Conservation (phyloP, 2,113 vertebrate species). For the Myodes glareolus region DNA sequence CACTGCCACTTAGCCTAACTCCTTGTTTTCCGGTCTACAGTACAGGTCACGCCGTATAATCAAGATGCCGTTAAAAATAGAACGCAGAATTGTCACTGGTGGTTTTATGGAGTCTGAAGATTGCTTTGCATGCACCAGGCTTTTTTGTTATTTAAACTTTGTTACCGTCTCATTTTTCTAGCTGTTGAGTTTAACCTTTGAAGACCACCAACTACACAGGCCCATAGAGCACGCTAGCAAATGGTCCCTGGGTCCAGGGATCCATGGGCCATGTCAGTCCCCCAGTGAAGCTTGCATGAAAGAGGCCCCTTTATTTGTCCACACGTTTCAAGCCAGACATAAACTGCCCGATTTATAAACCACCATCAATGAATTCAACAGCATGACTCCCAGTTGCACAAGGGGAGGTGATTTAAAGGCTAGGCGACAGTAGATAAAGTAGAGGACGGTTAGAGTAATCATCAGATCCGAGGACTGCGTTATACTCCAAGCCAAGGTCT, state of each 20-base stretch:
- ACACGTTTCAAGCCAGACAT: constrained; percentile 3
- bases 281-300: constrained; percentile 30
- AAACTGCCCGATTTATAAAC: constrained; percentile 45
- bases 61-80: constrained; percentile 64
- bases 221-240: not conserved
- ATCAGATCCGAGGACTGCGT: not conserved
- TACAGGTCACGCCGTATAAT: constrained; percentile 36
- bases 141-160: constrained; percentile 76
- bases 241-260: constrained; percentile 12
- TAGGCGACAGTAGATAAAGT: not conserved
- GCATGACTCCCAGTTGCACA: not conserved
- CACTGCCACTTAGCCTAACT: not conserved
- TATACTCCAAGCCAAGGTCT: not conserved
- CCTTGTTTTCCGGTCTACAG: not conserved
- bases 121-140: constrained; percentile 60
- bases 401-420: not conserved
- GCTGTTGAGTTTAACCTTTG: constrained; percentile 75
- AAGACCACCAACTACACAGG: not conserved
- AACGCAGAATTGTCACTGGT: constrained; percentile 43
- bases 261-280: constrained; percentile 1
- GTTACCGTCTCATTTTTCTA: constrained; percentile 75
- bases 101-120: constrained; percentile 65
- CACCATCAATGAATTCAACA: constrained; percentile 20
- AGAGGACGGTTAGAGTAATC: constrained; percentile 20
- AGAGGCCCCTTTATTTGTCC: constrained; percentile 4